Evolutionary conservation across 2,888 invertebrate genomes (phyloP).

Genomic region (Mythimna vitellina): DNA sequence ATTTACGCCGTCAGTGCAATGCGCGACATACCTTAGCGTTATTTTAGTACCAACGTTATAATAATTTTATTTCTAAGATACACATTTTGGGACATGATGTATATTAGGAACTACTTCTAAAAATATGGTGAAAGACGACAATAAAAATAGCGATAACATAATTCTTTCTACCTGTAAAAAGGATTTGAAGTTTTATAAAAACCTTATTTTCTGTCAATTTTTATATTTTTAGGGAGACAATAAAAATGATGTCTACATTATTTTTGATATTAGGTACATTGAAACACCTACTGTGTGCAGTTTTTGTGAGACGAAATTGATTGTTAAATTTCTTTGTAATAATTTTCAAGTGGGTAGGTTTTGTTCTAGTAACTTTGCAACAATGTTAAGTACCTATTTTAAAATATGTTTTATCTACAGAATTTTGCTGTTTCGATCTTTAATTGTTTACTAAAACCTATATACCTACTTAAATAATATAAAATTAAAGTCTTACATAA

Average conservation of each 20-base stretch:
- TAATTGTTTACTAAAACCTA: not conserved
- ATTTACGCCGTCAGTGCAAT: conserved; percentile 59
- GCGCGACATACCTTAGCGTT: conserved; percentile 27
- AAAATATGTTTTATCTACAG: too few species aligned
- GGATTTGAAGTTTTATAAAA: not conserved
- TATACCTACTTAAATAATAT: too few species aligned
- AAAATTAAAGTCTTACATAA: not conserved
- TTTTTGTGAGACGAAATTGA: not conserved
- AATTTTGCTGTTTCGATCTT: not conserved
- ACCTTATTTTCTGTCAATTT: not conserved
- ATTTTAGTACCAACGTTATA: conserved; percentile 21
- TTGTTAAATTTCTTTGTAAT: too few species aligned
- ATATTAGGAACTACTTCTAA: not conserved
- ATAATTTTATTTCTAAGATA: not conserved
- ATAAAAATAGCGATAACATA: not conserved
- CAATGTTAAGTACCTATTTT: not conserved
- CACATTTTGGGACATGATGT: not conserved
- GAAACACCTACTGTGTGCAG: not conserved
- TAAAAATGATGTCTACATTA: not conserved
- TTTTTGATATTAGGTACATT: not conserved
- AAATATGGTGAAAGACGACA: not conserved
- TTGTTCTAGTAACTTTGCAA: not conserved
- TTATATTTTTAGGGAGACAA: not conserved
- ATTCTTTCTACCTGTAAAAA: not conserved
- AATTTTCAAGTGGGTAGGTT: not conserved